Base-by-base conservation (phyloP, 2,797 vertebrate species). In the Graptemys geographica region DNA sequence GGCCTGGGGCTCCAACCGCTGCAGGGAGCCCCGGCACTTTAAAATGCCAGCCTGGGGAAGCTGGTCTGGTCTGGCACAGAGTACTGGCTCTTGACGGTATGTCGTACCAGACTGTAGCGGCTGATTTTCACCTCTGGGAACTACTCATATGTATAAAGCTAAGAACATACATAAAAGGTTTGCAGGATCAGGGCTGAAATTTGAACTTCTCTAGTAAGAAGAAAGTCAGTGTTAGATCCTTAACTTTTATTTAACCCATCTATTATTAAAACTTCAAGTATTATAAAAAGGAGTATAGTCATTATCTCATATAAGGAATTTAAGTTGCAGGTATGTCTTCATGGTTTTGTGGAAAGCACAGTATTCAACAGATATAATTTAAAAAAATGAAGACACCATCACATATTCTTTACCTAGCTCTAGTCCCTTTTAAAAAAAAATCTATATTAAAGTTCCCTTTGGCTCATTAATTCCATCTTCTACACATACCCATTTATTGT, bases 91-190 rank as follows among this genome's bases (percentile, higher is more conserved):
- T 47, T 47, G 44, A 8, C 44, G 8, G 44, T 47, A 47, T 9
- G 44, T 9, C 44, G 44, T 47, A 47, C 44, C 44, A 47, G 44
- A 47, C 44, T 5, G 13, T 51, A 51, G 13, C 15, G 51, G 13
- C 13, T 51, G 4, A 51, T 4, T 51, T 51, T 51, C 51, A 15
- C 51, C 51, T 15, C 51, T 51, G 13, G 74, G 44, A 28, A 47
- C 44, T 49, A 78, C 6, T 47, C 25, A 27, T 15, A 31, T 49
- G 8, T 16, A 79, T 81, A 79, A 18, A 84, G n/a, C 55, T n/a
- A 92, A 86, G 86, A 94, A 78, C 5, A 15, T n/a, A 11, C 37
- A 84, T 11, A 86, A 94, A 96, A 3, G 79, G 91, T 49, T 91
- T 95, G 51, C 80, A 82, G 2, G 23, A 81, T 93, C 41, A 59